A percentile compares a stretch with the other conserved stretches of the same genome.
These are phyloP conservation scores for Eulemur coronatus DNA, from an alignment of 2,797 vertebrate species.

Conservation along the genomic window DNA sequence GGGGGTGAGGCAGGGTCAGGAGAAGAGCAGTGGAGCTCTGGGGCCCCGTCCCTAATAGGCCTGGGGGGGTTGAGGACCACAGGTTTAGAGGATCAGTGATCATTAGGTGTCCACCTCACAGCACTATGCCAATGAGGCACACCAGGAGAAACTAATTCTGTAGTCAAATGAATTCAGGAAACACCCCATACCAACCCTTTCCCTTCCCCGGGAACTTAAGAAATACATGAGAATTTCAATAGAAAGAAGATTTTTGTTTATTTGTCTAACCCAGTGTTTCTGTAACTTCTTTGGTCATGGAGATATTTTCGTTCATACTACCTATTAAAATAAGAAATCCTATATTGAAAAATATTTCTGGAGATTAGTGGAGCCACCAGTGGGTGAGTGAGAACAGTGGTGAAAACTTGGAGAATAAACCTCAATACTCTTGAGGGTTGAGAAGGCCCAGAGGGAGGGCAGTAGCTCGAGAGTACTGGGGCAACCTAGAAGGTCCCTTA, in stretches of 20 bases:
- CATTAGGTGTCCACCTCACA: neutral
- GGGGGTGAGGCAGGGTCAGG: too few species aligned
- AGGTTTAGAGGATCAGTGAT: neutral
- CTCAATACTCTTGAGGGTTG: neutral
- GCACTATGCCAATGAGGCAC: neutral
- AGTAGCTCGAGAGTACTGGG: fast-evolving
- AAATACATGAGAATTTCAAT: neutral
- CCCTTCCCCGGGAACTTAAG: neutral
- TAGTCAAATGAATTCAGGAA: neutral
- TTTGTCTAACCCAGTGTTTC: neutral
- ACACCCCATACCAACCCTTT: neutral
- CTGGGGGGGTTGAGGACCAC: too few species aligned
- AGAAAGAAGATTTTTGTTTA: neutral
- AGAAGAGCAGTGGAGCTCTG: too few species aligned
- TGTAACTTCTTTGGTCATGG: neutral
- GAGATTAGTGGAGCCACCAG: neutral
- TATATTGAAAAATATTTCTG: neutral
- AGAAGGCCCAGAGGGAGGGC: neutral
- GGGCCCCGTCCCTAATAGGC: too few species aligned
- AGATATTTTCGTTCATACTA: neutral
- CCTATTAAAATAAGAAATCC: neutral
- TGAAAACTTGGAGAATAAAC: neutral
- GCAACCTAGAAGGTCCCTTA: too few species aligned
- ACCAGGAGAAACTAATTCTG: neutral
- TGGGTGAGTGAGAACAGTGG: fast-evolving